Evolutionary conservation across 1,140 invertebrate species (phyloP).

Genomic region (Monomorium pharaonis): DNA sequence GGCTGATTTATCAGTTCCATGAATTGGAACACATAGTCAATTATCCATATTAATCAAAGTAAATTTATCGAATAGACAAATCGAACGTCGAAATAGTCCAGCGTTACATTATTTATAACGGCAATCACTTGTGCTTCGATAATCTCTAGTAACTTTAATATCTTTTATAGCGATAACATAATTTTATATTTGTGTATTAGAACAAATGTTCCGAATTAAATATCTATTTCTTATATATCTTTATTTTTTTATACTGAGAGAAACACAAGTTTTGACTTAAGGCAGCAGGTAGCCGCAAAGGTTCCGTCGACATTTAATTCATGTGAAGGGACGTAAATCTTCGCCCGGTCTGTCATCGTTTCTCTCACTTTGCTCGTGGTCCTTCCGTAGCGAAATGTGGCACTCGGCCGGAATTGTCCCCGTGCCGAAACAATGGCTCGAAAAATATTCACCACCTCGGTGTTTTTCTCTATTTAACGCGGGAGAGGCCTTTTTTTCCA

Average conservation of each 20-base stretch:
- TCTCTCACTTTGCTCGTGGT: not conserved
- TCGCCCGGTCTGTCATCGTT: not conserved
- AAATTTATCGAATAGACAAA: conserved; percentile 21
- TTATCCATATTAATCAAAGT: conserved; percentile 30
- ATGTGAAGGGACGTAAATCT: not conserved
- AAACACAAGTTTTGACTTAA: not conserved
- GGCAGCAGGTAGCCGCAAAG: not conserved
- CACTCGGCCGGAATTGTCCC: conserved; percentile 41
- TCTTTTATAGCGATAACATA: not conserved
- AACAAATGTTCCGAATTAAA: not conserved
- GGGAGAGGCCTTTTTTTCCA: conserved; percentile 11
- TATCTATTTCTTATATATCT: not conserved
- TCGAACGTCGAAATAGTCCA: not conserved
- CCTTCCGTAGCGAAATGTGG: conserved; percentile 25
- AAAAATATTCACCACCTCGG: conserved; percentile 48
- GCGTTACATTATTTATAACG: not conserved
- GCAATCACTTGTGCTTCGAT: not conserved
- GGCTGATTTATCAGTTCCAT: conserved; percentile 48
- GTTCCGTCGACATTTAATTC: conserved; percentile 31
- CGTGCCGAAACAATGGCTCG: conserved; percentile 46
- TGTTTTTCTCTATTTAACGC: conserved; percentile 52
- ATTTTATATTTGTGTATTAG: not conserved
- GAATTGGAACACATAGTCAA: conserved; percentile 39
- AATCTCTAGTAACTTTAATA: not conserved
- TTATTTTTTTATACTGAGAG: not conserved